Conservation (phyloP, 2,797 vertebrate genomes). For the Phrynocephalus forsythii region DNA sequence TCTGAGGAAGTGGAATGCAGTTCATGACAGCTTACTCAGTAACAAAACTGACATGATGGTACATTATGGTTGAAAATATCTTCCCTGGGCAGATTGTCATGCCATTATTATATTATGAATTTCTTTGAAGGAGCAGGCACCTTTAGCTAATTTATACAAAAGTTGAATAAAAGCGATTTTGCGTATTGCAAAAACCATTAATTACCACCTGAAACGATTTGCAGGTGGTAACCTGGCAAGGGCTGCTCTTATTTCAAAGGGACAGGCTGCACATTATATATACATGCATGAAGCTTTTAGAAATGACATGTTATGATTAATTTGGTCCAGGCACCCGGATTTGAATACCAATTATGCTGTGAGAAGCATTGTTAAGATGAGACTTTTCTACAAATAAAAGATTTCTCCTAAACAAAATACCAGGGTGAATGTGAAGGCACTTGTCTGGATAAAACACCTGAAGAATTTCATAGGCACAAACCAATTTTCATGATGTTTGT, state of each 20-base stretch:
- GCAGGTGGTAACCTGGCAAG: background rate
- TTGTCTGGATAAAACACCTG: background rate
- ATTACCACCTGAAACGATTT: background rate
- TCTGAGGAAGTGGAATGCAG: background rate
- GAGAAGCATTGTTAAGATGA: background rate
- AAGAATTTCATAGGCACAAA: background rate
- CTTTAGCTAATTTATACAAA: conserved; percentile 27
- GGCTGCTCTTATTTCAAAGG: background rate
- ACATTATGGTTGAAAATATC: background rate
- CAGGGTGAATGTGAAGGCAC: background rate
- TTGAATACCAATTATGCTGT: background rate
- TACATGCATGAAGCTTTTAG: background rate
- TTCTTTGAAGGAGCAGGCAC: conserved; percentile 23
- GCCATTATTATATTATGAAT: background rate
- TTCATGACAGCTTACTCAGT: background rate
- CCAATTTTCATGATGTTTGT: conserved; percentile 13
- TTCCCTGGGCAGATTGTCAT: background rate
- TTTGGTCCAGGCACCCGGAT: background rate
- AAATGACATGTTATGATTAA: background rate
- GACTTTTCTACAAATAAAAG: background rate
- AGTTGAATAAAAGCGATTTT: background rate
- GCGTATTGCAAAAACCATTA: background rate
- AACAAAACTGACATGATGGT: background rate
- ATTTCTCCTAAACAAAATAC: background rate
- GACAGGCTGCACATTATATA: background rate